phyloP scores from a whole-genome alignment of 2,888 invertebrate species.

The Acronicta alni region DNA sequence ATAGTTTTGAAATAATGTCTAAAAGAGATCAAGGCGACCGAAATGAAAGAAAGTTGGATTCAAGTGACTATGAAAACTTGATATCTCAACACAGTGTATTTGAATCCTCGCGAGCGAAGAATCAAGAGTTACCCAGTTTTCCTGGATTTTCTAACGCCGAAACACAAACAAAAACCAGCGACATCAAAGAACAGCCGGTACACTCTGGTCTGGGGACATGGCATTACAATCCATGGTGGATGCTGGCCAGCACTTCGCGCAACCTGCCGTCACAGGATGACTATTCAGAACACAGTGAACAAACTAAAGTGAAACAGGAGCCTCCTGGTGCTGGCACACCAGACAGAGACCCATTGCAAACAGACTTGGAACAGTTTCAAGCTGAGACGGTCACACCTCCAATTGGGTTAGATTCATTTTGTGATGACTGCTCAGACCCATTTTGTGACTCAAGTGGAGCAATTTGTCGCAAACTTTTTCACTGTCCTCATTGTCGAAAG shows the following conservation, averaged over 20 bases:
- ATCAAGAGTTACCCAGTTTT: slow-evolving; percentile 85
- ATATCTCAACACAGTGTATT: slow-evolving; percentile 87
- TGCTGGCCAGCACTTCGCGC: slow-evolving; percentile 86
- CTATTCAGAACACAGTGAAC: slow-evolving; percentile 82
- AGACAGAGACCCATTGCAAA: slow-evolving; percentile 80
- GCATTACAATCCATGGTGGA: slow-evolving; percentile 89
- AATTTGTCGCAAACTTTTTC: slow-evolving; percentile 85
- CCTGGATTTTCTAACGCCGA: slow-evolving; percentile 87
- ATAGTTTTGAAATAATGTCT: slow-evolving; percentile 76
- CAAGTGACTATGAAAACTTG: slow-evolving; percentile 85
- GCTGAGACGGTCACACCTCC: slow-evolving; percentile 80
- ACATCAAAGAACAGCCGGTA: slow-evolving; percentile 79
- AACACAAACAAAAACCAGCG: slow-evolving; percentile 86
- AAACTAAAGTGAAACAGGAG: slow-evolving; percentile 85
- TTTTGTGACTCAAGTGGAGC: slow-evolving; percentile 85
- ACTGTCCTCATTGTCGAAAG: slow-evolving; percentile 88
- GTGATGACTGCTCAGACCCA: slow-evolving; percentile 88
- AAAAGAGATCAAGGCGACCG: slow-evolving; percentile 85
- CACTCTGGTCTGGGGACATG: slow-evolving; percentile 83
- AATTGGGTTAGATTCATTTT: slow-evolving; percentile 83
- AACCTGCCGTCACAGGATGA: slow-evolving; percentile 84
- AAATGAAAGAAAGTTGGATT: slow-evolving; percentile 84
- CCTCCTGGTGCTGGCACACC: slow-evolving; percentile 81
- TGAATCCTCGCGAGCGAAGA: slow-evolving; percentile 81
- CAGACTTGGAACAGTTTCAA: slow-evolving; percentile 78